phyloP scores from a whole-genome alignment of 2,113 vertebrate species.

The Heteronetta atricapilla region DNA sequence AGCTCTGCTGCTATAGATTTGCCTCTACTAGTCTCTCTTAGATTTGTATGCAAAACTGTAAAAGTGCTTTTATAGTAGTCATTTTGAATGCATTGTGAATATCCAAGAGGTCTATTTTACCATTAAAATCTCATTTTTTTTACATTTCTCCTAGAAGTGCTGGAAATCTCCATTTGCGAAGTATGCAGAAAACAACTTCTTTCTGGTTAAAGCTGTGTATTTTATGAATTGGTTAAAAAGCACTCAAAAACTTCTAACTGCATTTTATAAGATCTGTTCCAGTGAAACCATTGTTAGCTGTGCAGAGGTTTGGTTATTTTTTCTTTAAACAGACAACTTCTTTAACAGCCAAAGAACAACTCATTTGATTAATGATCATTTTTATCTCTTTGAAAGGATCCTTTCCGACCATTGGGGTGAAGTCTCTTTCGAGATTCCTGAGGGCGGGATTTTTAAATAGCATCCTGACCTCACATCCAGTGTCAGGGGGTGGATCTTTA shows the following conservation, averaged over 20 bases:
- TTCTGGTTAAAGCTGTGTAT: not conserved
- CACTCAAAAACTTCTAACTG: not conserved
- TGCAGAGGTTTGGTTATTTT: slow-evolving; percentile 22
- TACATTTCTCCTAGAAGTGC: not conserved
- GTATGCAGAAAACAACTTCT: not conserved
- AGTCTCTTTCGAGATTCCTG: slow-evolving; percentile 82
- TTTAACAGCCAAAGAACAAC: slow-evolving; percentile 32
- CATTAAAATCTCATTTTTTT: not conserved
- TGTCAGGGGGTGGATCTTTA: slow-evolving; percentile 77
- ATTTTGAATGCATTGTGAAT: not conserved
- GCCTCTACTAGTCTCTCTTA: not conserved
- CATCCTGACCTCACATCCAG: slow-evolving; percentile 78
- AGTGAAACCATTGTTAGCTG: not conserved
- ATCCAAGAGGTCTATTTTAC: not conserved
- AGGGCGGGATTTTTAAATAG: slow-evolving; percentile 81
- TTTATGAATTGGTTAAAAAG: not conserved
- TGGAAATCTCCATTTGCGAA: not conserved
- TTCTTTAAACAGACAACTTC: slow-evolving; percentile 35
- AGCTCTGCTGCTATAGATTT: not conserved
- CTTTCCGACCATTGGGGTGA: slow-evolving; percentile 81
- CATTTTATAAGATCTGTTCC: not conserved
- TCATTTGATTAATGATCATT: slow-evolving; percentile 69
- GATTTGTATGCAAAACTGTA: not conserved
- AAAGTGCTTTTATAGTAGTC: not conserved
- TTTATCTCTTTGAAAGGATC: slow-evolving; percentile 82